Evolutionary conservation across 2,797 vertebrate species (phyloP).

Genomic region (Oryzias sinensis): DNA sequence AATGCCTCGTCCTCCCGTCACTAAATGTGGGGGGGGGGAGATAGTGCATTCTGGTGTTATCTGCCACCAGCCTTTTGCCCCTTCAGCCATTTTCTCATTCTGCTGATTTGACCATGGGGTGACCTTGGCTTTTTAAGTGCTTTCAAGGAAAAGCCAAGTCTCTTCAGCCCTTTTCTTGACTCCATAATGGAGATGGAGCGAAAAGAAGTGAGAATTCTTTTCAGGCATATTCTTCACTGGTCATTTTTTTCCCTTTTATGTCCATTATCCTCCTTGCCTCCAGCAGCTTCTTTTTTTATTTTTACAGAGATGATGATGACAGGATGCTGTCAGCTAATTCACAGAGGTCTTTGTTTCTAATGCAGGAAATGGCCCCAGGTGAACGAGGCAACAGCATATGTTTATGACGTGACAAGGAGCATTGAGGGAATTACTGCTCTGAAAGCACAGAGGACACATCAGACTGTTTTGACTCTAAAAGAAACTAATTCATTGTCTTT

Average conservation of each 20-base stretch:
- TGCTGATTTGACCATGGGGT: conserved; percentile 76
- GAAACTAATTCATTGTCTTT: conserved; percentile 43
- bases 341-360: conserved; percentile 48
- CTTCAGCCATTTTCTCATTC: conserved; percentile 79
- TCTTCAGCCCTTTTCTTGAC: conserved; percentile 43
- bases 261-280: conserved; percentile 21
- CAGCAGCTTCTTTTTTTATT: conserved; percentile 25
- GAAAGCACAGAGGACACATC: conserved; percentile 21
- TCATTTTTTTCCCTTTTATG: conserved; percentile 5
- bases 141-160: conserved; percentile 73
- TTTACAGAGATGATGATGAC: conserved; percentile 50
- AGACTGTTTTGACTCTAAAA: conserved; percentile 32
- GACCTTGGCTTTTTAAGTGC: conserved; percentile 79
- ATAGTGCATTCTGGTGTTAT: conserved; percentile 81
- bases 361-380: conserved; percentile 39
- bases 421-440: conserved; percentile 23
- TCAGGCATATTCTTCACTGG: conserved; percentile 32
- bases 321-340: conserved; percentile 50
- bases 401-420: conserved; percentile 53
- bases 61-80: conserved; percentile 70
- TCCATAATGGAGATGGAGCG: conserved; percentile 52
- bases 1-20: conserved; percentile 41
- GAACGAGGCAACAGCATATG: conserved; percentile 48
- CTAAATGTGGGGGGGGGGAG: conserved; percentile 71
- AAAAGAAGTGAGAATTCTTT: conserved; percentile 30